Evolutionary conservation across 2,888 invertebrate genomes (phyloP).

Genomic region (Coleophora deauratella): DNA sequence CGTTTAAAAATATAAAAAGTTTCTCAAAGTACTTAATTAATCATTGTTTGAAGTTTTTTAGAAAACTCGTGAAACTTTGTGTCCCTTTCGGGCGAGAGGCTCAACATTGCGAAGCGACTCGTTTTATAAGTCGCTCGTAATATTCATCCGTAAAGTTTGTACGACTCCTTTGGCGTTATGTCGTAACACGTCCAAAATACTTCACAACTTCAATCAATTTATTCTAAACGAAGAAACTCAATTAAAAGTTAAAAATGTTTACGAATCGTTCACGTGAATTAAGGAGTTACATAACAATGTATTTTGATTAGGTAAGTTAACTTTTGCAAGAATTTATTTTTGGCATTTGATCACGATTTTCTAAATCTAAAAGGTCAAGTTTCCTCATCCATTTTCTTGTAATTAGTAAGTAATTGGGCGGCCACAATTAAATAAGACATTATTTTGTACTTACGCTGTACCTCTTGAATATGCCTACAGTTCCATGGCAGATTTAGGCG

Average conservation of each 20-base stretch:
- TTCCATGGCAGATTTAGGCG: not conserved
- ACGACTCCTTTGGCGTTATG: slow-evolving; percentile 16
- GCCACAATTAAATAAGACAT: no score
- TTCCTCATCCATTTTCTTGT: not conserved
- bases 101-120: slow-evolving; percentile 14
- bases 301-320: slow-evolving; percentile 28
- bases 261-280: slow-evolving; percentile 30
- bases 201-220: slow-evolving; percentile 21
- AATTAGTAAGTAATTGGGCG: no score
- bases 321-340: slow-evolving; percentile 24
- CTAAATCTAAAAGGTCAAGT: slow-evolving; percentile 17
- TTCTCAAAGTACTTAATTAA: not conserved
- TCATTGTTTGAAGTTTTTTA: not conserved
- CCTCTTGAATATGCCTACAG: no score
- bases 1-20: not conserved
- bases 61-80: not conserved
- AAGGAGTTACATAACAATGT: slow-evolving; percentile 25
- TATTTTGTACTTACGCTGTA: no score
- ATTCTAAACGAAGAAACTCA: slow-evolving; percentile 34
- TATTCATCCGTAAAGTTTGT: slow-evolving; percentile 15
- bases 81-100: not conserved
- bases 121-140: slow-evolving; percentile 19
- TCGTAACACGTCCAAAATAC: slow-evolving; percentile 29
- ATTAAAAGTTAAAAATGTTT: slow-evolving; percentile 38
- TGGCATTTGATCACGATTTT: slow-evolving; percentile 19